Evolutionary conservation across 2,113 vertebrate genomes (phyloP), one percentile per base, ranked within the genome.

Genomic region (Crotalus viridis): DNA sequence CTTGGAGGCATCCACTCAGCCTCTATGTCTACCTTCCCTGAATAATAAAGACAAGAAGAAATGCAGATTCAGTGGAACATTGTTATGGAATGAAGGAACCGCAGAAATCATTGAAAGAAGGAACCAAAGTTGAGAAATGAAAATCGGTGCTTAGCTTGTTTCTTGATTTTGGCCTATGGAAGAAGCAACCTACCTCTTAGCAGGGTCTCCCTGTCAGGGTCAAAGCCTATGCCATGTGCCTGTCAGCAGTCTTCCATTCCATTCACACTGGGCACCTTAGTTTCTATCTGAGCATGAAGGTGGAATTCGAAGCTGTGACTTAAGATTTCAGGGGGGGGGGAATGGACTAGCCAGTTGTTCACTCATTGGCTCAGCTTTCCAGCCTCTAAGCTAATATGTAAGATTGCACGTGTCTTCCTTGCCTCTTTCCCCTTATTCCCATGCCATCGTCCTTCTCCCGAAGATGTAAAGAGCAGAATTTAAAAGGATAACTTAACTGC

Each of bases 161-260:
- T 54, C 51, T 2, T 9, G 93, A 69, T 89, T 93, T 74, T 91
- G 88, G 95, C 94, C 95, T 94, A 51, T n/a, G 24, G 87, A 61
- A 95, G 94, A 87, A 93, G 91, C 91, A 94, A 94, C 95, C 46
- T 96, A 96, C 96, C 97, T 97, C 39, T 95, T 92, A 94, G 96
- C 96, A 95, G 97, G 17, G 93, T 94, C 0, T 94, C 93, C 94
- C 94, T 96, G 95, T 94, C 86, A 3, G 89, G 93, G 15, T 94
- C 95, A 69, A 94, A 57, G 94, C 87, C 95, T 94, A 10, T 91
- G 95, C 95, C 86, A 94, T 39, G 94, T 91, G 26, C 95, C 96
- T 94, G 95, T 5, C 95, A 93, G 95, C 95, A 10, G 89, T 92
- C 91, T 95, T 95, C 96, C 96, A 95, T 52, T 95, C 96, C 95